These are phyloP conservation scores for Myzus persicae DNA, from an alignment of 1,140 invertebrate species.

Conservation along the genomic window DNA sequence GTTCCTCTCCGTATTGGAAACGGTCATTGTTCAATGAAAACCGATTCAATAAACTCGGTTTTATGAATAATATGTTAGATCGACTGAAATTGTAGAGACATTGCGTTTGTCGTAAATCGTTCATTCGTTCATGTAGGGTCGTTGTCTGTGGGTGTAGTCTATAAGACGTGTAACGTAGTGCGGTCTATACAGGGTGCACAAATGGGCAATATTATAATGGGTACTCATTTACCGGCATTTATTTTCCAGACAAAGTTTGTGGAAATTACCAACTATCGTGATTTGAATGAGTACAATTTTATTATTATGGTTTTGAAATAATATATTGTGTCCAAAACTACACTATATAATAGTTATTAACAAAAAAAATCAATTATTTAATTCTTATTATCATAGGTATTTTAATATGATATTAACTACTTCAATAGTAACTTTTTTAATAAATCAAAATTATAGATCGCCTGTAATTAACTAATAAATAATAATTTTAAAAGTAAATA, in stretches of 20 bases:
- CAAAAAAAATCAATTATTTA: neutral
- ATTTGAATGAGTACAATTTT: neutral
- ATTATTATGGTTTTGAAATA: neutral
- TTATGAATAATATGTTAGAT: conserved; percentile 36
- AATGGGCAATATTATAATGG: neutral
- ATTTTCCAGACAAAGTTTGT: neutral
- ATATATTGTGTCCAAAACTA: neutral
- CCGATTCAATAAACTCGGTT: conserved; percentile 43
- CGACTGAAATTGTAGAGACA: conserved; percentile 10
- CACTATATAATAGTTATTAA: neutral
- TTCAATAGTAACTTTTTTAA: neutral
- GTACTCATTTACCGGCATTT: neutral
- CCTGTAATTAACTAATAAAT: too few species aligned
- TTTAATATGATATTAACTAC: neutral
- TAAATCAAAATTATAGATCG: neutral
- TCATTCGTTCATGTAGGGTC: neutral
- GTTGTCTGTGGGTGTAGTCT: conserved; percentile 22
- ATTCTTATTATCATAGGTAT: neutral
- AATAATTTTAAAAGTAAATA: too few species aligned
- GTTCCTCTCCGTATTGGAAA: conserved; percentile 49
- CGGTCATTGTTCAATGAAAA: conserved; percentile 41
- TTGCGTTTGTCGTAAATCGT: conserved; percentile 27
- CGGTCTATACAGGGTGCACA: neutral
- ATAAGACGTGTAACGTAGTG: neutral
- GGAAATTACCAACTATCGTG: neutral